Base-by-base conservation (phyloP, 2,113 vertebrate species). In the Glaucomys volans region DNA sequence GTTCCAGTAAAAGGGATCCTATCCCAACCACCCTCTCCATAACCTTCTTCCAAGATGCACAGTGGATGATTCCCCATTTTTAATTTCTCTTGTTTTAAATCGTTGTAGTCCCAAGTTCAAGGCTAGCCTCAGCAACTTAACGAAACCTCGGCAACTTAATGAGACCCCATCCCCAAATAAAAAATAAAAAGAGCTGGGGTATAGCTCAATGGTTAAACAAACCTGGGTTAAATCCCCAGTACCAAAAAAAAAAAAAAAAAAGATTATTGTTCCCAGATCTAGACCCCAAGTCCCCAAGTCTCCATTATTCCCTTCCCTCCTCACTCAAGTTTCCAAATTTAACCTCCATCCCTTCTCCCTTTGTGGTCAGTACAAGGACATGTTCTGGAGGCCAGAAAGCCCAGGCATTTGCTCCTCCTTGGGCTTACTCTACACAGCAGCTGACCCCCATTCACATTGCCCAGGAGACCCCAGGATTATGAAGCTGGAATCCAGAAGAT, bases 351-450 rank as follows among this genome's bases (percentile, higher is more conserved):
- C 14, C 35, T 90, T 66, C 66, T 17, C 35, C 47, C 35, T 71
- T 52, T 9, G 12, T 8, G n/a, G 74, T 54, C 64, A 71, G 62
- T 13, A 35, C 42, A 69, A 26, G 14, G 10, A 59, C 28, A 52
- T 24, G 11, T 64, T 44, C 7, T 20, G 17, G 37, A 76, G 62
- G 20, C 52, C 18, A 30, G 50, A 76, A 79, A 14, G 13, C n/a
- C 1, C 8, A 12, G 74, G 28, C 44, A 11, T 40, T 74, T 77
- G 59, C 47, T 50, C 59, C 74, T 62, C 42, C 12, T 1, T 18
- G 11, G 35, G 4, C 71, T 69, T 30, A 50, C 9, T 67, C 54
- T 20, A 8, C 30, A 17, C 4, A 0, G 5, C 8, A 50, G 28
- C 47, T 54, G 20, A 14, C 8, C 37, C 11, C 64, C 35, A 20